Conservation (phyloP, 2,797 vertebrate species). For the Urocyon cinereoargenteus region DNA sequence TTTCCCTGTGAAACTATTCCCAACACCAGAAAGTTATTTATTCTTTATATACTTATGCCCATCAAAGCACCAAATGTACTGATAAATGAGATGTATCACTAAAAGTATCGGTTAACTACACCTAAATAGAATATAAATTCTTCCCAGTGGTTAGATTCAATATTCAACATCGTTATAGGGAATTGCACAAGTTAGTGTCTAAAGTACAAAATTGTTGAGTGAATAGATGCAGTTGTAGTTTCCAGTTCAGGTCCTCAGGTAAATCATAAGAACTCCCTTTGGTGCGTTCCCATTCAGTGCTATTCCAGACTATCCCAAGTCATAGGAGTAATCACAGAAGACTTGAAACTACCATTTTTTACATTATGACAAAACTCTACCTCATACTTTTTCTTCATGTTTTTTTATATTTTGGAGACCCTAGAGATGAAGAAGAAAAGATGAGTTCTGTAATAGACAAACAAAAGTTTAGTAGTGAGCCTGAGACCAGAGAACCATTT, state of each 20-base stretch:
- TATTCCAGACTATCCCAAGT: neutral
- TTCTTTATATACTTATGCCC: neutral
- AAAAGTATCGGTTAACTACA: neutral
- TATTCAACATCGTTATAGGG: neutral
- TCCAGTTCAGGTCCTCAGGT: neutral
- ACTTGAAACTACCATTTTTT: neutral
- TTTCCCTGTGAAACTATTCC: neutral
- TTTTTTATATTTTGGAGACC: neutral
- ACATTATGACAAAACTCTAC: neutral
- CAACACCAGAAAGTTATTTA: neutral
- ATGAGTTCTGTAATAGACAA: neutral
- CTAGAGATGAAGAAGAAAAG: neutral
- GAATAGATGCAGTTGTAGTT: neutral
- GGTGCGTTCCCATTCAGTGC: too few relatives aligned
- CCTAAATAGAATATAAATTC: neutral
- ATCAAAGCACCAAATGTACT: neutral
- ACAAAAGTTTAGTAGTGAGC: neutral
- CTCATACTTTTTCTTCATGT: neutral
- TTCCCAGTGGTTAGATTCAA: neutral
- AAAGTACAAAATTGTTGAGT: neutral
- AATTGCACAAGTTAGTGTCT: neutral
- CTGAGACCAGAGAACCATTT: neutral
- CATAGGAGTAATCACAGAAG: neutral
- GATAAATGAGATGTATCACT: neutral
- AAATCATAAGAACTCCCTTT: neutral